phyloP scores from a whole-genome alignment of 2,888 invertebrate species.

The Phasia obesa region DNA sequence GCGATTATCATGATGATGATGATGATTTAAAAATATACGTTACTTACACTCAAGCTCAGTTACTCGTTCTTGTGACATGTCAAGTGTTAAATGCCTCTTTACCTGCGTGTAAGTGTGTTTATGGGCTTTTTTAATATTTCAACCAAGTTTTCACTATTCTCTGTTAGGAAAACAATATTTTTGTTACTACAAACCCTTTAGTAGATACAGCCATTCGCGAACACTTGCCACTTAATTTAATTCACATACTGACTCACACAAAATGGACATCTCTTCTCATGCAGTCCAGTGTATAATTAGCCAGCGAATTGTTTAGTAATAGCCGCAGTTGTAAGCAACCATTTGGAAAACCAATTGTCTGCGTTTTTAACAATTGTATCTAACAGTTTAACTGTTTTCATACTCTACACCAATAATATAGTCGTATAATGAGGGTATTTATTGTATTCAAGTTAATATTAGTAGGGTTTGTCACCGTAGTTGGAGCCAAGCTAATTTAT shows the following conservation, averaged over 20 bases:
- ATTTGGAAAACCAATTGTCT: conserved; percentile 40
- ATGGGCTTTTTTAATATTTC: conserved; percentile 15
- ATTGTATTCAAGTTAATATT: not conserved
- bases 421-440: not conserved
- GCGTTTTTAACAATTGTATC: conserved; percentile 28
- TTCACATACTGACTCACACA: conserved; percentile 10
- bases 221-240: conserved; percentile 28
- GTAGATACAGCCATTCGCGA: not conserved
- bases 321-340: conserved; percentile 21
- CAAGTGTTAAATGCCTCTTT: conserved; percentile 43
- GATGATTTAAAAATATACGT: conserved; percentile 52
- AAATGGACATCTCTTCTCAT: conserved; percentile 15
- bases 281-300: not conserved
- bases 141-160: conserved; percentile 46
- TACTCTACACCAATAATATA: not conserved
- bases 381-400: conserved; percentile 2
- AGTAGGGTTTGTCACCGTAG: not conserved
- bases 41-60: not conserved
- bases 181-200: conserved; percentile 41
- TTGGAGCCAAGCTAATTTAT: not conserved
- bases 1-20: conserved; percentile 15
- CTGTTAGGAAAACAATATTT: conserved; percentile 31
- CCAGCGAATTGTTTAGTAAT: conserved; percentile 32
- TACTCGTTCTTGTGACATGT: conserved; percentile 18
- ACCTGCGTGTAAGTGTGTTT: not conserved